Evolutionary conservation across 2,888 invertebrate species (phyloP).

Genomic region (Carpatolechia fugitivella): DNA sequence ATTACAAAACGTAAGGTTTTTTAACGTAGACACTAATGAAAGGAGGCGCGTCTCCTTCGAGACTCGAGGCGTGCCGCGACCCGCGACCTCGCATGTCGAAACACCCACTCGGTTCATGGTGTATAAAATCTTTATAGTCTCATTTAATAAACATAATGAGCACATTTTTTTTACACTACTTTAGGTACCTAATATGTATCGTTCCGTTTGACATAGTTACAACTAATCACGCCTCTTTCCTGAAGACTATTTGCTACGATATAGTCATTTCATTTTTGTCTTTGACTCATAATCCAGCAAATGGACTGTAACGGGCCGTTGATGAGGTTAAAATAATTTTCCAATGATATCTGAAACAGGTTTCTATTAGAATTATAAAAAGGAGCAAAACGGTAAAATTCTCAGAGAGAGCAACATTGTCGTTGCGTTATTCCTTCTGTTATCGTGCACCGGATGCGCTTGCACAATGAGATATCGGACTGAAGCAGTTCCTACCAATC

Average conservation of each 20-base stretch:
- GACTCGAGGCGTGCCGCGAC: constrained; percentile 53
- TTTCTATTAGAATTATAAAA: no score
- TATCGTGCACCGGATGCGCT: constrained; percentile 47
- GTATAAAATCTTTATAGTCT: constrained; percentile 17
- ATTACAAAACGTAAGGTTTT: constrained; percentile 56
- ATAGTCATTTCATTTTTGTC: no score
- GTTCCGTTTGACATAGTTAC: no score
- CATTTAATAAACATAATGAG: constrained; percentile 11
- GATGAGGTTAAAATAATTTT: no score
- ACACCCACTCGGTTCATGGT: constrained; percentile 19
- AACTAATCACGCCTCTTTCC: no score
- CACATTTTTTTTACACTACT: not conserved
- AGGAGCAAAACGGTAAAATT: no score
- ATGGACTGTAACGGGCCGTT: no score
- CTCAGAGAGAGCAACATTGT: constrained; percentile 14
- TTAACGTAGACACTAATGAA: constrained; percentile 71
- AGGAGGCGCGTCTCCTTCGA: constrained; percentile 73
- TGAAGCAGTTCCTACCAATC: constrained; percentile 48
- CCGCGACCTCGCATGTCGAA: constrained; percentile 51
- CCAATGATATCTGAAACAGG: no score
- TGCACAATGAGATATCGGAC: constrained; percentile 58
- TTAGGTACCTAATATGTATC: no score
- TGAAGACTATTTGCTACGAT: no score
- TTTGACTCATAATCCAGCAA: no score
- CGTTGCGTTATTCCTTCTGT: constrained; percentile 38